These are phyloP conservation scores for Oxystoma pomonae DNA, from an alignment of 2,888 invertebrate species.

Conservation along the genomic window DNA sequence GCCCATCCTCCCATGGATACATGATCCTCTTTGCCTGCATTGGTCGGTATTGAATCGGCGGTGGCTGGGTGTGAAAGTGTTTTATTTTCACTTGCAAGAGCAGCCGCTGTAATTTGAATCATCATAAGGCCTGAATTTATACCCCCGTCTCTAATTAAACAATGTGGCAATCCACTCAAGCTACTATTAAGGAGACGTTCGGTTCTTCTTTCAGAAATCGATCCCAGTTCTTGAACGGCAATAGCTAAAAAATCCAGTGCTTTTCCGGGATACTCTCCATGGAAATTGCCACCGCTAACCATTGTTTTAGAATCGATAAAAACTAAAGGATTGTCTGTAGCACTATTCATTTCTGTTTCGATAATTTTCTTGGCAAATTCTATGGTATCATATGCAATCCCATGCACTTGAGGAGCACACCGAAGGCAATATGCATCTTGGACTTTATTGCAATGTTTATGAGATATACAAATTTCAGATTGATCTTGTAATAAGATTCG, in stretches of 20 bases:
- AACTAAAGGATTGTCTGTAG: conserved; percentile 63
- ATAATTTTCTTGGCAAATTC: conserved; percentile 57
- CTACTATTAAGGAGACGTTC: conserved; percentile 62
- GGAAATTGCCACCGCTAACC: conserved; percentile 65
- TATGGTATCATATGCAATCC: conserved; percentile 62
- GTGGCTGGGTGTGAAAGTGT: conserved; percentile 64
- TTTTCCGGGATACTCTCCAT: conserved; percentile 68
- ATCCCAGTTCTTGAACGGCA: conserved; percentile 60
- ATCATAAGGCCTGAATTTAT: conserved; percentile 68
- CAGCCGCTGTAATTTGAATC: conserved; percentile 62
- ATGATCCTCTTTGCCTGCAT: conserved; percentile 65
- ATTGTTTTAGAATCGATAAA: conserved; percentile 56
- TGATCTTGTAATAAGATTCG: conserved; percentile 59
- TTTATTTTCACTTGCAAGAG: conserved; percentile 65
- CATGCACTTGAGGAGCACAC: conserved; percentile 64
- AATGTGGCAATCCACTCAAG: conserved; percentile 62
- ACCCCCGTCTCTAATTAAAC: conserved; percentile 61
- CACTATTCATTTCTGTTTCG: conserved; percentile 61
- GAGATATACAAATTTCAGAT: conserved; percentile 56
- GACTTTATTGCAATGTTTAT: conserved; percentile 59
- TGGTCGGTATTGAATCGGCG: conserved; percentile 62
- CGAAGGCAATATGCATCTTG: conserved; percentile 65
- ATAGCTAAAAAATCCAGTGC: conserved; percentile 62
- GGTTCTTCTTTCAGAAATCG: conserved; percentile 61
- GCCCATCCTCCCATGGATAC: conserved; percentile 67